Conservation (phyloP, 2,888 invertebrate species). For the Thymelicus acteon region DNA sequence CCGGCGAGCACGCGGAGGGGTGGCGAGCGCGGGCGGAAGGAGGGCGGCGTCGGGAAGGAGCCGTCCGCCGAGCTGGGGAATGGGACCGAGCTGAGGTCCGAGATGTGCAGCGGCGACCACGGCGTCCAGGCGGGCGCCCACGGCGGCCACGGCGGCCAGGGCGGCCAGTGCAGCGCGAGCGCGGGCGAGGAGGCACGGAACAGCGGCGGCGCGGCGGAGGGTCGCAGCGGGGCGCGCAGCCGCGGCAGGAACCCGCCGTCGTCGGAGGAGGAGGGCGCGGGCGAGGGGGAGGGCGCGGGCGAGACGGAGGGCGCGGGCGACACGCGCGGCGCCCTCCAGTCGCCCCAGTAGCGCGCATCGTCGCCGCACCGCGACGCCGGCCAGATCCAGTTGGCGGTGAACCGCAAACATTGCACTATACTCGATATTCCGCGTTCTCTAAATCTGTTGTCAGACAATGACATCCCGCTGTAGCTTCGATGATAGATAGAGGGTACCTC, state of each 20-base stretch:
- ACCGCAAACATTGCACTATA: slow-evolving; percentile 88
- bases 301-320: slow-evolving; percentile 46
- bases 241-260: slow-evolving; percentile 93
- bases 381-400: slow-evolving; percentile 89
- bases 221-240: slow-evolving; percentile 75
- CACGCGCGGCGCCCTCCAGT: slow-evolving; percentile 51
- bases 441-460: slow-evolving; percentile 86
- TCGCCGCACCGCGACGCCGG: slow-evolving; percentile 88
- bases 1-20: slow-evolving; percentile 87
- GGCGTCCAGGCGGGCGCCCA: slow-evolving; percentile 87
- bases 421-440: slow-evolving; percentile 98
- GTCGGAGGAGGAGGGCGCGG: slow-evolving; percentile 87
- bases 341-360: slow-evolving; percentile 57
- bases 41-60: slow-evolving; percentile 91
- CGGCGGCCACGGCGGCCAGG: slow-evolving; percentile 87
- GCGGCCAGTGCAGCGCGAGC: slow-evolving; percentile 72
- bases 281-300: slow-evolving; percentile 55
- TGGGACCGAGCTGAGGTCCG: slow-evolving; percentile 94
- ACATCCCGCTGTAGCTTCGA: neutral
- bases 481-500: neutral
- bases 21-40: slow-evolving; percentile 86
- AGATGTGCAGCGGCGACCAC: slow-evolving; percentile 91
- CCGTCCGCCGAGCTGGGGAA: slow-evolving; percentile 92
- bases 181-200: slow-evolving; percentile 78
- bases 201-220: slow-evolving; percentile 86